Evolutionary conservation across 2,888 invertebrate species (phyloP), one percentile per base, ranked within the genome.

Genomic region (Agriopis leucophaearia): DNA sequence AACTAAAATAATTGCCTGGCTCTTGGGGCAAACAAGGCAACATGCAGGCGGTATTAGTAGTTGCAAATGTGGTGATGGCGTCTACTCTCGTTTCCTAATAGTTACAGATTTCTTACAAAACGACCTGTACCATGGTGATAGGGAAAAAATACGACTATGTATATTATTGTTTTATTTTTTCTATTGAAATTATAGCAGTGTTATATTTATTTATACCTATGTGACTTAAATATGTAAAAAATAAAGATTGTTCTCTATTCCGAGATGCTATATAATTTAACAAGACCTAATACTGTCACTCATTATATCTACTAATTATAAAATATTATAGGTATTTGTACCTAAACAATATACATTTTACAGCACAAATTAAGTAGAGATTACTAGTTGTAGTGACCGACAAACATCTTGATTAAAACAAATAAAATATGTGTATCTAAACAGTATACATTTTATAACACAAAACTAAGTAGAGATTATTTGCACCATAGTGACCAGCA

Each of bases 201-300:
- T 61, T 45, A n/a, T 45, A 45, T 45, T n/a, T 58, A 64, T 36
- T 44, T 58, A 40, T 45, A 52, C 45, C 38, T 27, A 40, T 52
- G 38, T 42, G 40, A 56, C 13, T 48, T 47, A 48, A 35, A 36
- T 45, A 50, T 50, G 57, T 35, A 47, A 62, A 27, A 56, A 54
- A 59, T 60, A 64, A 61, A 68, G n/a, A 60, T 48, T 57, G 12
- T 60, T 66, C 68, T 64, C 58, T 70, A 64, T 70, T 66, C 16
- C n/a, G 12, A 10, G 36, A 5, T 51, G 8, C 6, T 54, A n/a
- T 45, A 15, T 67, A n/a, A 51, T 56, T 45, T 10, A 27, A 27
- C 4, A 27, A 27, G 18, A 27, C 18, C 1, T 27, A 27, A 27
- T 27, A 1, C 27, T 27, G 27, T 2, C 27, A 27, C 27, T 27